Base-by-base conservation (phyloP, 30 jellyfish, hydroid and myxozoan genomes). In the Aurelia aurita complex sp. Pacific region DNA sequence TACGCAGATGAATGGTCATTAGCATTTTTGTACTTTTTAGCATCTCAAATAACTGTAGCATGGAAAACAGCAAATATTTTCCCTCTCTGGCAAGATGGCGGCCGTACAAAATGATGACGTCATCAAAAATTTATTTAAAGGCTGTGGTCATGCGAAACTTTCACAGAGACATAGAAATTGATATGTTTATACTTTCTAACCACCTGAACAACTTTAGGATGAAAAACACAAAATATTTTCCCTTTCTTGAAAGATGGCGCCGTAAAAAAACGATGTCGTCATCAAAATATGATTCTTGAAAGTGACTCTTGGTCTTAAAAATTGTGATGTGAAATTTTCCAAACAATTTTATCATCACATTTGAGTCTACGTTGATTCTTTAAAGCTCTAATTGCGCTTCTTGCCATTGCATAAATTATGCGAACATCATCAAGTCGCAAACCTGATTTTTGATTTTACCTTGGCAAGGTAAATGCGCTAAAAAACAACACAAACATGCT, bases 71-170 rank as follows among this genome's bases (percentile, higher is more conserved):
- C 75, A 65, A 19, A 23, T 23, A 23, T 23, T 23, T 23, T 23
- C 29, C 29, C 55, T 69, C 80, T 69, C 81, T 70, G 65, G 81
- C 61, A 70, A 70, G 81, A 70, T 70, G 81, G 62, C 81, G 81
- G 68, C 68, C 29, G 18, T 18, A 67, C 7, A 23, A 70, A 70
- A 14, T 70, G 64, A 70, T 70, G 81, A 70, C 53, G 14, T 15
- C 64, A 70, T 70, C 61, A 70, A 70, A 23, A 70, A 59, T 18
- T 59, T 9, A 59, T 2, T 59, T 59, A 3, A 59, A 59, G 13
- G 68, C 68, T 59, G 68, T 59, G 68, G 68, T 59, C 68, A 59
- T 59, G 13, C 68, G 7, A 59, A 59, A 59, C 68, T 59, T 59
- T 59, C 29, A 59, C 68, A 59, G 68, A 59, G 29, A 59, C 18